Conservation (phyloP, 1,140 invertebrate species). For the Solen grandis region DNA sequence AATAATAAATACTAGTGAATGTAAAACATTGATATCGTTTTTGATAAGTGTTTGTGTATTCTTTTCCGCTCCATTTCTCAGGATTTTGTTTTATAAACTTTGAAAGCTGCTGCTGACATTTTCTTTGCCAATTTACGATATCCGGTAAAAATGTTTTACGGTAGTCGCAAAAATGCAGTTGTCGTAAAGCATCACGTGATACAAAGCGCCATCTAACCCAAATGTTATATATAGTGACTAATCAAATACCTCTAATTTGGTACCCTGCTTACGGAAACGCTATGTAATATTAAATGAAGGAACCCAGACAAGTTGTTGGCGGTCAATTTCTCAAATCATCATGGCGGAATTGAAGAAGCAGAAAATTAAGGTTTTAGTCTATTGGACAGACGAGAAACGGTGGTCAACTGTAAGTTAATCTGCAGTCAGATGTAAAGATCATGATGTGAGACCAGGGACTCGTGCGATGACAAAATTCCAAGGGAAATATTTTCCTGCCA, state of each 20-base stretch:
- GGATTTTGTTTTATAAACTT: conserved; percentile 36
- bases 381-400: conserved; percentile 41
- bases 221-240: conserved; percentile 43
- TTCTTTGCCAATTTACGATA: conserved; percentile 44
- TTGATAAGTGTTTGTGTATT: too few relatives aligned
- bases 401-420: conserved; percentile 38
- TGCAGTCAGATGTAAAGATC: conserved; percentile 42
- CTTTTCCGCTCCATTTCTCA: conserved; percentile 41
- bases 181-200: conserved; percentile 40
- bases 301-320: conserved; percentile 40
- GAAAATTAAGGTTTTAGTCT: conserved; percentile 38
- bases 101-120: conserved; percentile 35
- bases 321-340: conserved; percentile 42
- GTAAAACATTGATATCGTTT: too few relatives aligned
- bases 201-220: conserved; percentile 43
- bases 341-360: conserved; percentile 41
- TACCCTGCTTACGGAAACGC: conserved; percentile 41
- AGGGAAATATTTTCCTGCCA: conserved; percentile 41
- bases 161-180: conserved; percentile 40
- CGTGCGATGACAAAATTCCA: conserved; percentile 43
- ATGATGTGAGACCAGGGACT: conserved; percentile 43
- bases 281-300: conserved; percentile 41
- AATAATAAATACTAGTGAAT: too few relatives aligned
- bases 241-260: conserved; percentile 42
- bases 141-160: conserved; percentile 35